Evolutionary conservation across 2,797 vertebrate genomes (phyloP).

Genomic region (Pseudopleuronectes americanus): DNA sequence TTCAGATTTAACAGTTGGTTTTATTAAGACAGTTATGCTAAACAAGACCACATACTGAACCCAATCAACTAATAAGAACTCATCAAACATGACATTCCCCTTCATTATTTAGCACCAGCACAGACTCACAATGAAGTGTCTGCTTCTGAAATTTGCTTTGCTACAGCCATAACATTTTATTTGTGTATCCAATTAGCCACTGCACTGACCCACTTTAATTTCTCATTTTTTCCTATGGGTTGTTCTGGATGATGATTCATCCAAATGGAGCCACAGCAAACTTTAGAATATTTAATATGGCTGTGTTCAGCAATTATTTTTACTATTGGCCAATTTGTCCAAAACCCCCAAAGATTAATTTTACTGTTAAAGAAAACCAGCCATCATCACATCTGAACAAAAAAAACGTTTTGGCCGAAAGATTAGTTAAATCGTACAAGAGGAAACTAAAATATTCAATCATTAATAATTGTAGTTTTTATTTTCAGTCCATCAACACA

Average conservation of each 20-base stretch:
- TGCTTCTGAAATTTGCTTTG: slow-evolving; percentile 22
- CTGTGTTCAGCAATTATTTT: not conserved
- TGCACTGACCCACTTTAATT: slow-evolving; percentile 18
- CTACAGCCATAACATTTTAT: not conserved
- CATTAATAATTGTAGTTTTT: not conserved
- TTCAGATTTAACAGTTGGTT: slow-evolving; percentile 40
- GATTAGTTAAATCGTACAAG: not conserved
- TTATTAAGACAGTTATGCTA: slow-evolving; percentile 24
- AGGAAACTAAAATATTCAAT: slow-evolving; percentile 5
- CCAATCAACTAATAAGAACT: slow-evolving; percentile 29
- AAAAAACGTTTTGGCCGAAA: not conserved
- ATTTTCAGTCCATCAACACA: not conserved
- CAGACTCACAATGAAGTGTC: slow-evolving; percentile 21
- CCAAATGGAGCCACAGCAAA: not conserved
- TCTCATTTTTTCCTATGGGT: not conserved
- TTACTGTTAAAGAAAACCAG: not conserved
- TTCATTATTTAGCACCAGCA: slow-evolving; percentile 23
- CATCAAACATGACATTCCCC: slow-evolving; percentile 33
- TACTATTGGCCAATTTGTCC: not conserved
- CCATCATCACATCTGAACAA: not conserved
- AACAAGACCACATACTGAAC: slow-evolving; percentile 38
- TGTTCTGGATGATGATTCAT: not conserved
- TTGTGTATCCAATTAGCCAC: slow-evolving; percentile 9
- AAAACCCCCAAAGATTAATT: not conserved
- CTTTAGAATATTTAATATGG: not conserved